phyloP scores from a whole-genome alignment of 1,140 invertebrate genomes.

The Brevipalpus yothersi region DNA sequence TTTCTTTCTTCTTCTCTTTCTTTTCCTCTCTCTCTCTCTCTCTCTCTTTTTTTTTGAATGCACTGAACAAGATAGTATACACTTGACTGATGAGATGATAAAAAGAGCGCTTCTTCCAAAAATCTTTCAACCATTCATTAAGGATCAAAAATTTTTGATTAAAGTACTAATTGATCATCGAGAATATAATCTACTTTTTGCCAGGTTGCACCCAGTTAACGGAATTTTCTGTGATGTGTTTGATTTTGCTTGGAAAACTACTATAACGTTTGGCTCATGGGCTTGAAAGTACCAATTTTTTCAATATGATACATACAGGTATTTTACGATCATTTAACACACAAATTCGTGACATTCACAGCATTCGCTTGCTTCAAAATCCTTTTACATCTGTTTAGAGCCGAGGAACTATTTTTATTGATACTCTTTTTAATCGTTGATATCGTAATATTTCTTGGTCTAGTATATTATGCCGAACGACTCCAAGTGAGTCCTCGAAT shows the following conservation, averaged over 20 bases:
- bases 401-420: conserved; percentile 58
- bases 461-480: conserved; percentile 96
- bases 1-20: too few relatives aligned
- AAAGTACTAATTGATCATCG: too few relatives aligned
- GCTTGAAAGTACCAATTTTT: conserved; percentile 34
- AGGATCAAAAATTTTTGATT: too few relatives aligned
- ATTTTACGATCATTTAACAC: conserved; percentile 77
- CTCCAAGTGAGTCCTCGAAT: conserved; percentile 80
- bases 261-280: conserved; percentile 30
- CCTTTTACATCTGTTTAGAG: conserved; percentile 77
- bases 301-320: conserved; percentile 62
- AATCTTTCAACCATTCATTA: too few relatives aligned
- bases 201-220: neutral
- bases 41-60: too few relatives aligned
- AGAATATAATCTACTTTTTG: too few relatives aligned
- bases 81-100: too few relatives aligned
- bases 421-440: conserved; percentile 80
- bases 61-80: too few relatives aligned
- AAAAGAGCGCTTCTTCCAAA: too few relatives aligned
- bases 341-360: conserved; percentile 50
- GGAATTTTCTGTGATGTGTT: conserved; percentile 49
- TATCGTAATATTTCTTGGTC: conserved; percentile 96
- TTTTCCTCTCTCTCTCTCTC: too few relatives aligned
- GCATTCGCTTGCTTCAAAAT: too few relatives aligned
- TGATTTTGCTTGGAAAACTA: conserved; percentile 60